phyloP scores from a whole-genome alignment of 2,888 invertebrate genomes.

The Drosophila subsilvestris region DNA sequence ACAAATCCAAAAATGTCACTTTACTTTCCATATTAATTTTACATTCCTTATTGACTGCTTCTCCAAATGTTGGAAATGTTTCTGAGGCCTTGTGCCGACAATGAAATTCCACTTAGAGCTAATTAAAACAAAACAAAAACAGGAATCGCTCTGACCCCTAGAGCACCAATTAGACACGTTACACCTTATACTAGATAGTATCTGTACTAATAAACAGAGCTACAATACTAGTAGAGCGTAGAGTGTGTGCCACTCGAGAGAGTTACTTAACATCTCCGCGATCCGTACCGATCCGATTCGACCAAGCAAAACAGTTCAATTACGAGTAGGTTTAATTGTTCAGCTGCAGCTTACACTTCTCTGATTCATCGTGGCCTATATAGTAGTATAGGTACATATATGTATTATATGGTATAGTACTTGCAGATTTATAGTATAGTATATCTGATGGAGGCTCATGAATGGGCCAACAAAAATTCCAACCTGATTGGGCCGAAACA shows the following conservation, averaged over 20 bases:
- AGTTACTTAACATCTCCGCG: conserved; percentile 29
- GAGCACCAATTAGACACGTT: conserved; percentile 9
- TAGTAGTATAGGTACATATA: background rate
- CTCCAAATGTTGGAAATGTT: conserved; percentile 6
- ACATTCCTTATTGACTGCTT: background rate
- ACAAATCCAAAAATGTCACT: background rate
- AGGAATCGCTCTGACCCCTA: conserved; percentile 25
- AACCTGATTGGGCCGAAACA: background rate
- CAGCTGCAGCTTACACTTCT: conserved; percentile 15
- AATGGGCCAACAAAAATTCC: background rate
- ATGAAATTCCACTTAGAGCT: background rate
- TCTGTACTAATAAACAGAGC: background rate
- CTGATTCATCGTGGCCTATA: conserved; percentile 17
- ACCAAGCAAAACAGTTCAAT: conserved; percentile 34
- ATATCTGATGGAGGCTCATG: background rate
- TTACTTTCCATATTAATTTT: background rate
- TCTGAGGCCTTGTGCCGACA: conserved; percentile 17
- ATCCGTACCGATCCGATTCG: conserved; percentile 3
- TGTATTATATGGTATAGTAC: background rate
- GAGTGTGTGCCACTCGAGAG: conserved; percentile 31
- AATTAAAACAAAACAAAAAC: background rate
- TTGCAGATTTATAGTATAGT: background rate
- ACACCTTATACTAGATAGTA: conserved; percentile 1
- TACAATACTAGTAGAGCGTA: background rate
- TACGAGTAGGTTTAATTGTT: conserved; percentile 34